phyloP scores from a whole-genome alignment of 1,140 invertebrate species.

The Heliconius hermathena region DNA sequence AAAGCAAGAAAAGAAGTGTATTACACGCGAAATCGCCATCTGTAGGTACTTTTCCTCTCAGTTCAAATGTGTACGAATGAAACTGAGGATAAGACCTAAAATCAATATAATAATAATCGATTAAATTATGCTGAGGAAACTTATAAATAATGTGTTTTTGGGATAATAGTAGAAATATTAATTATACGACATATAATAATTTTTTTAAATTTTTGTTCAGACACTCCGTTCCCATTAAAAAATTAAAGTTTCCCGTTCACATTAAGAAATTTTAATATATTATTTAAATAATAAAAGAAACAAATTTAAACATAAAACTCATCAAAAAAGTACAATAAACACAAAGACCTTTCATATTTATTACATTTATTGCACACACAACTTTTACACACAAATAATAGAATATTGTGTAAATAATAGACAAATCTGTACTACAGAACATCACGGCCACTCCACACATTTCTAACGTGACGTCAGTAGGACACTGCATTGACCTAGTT shows the following conservation, averaged over 20 bases:
- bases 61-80: background rate
- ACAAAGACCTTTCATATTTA: background rate
- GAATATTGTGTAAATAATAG: slow-evolving; percentile 6
- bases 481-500: slow-evolving; percentile 71
- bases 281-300: too few relatives aligned
- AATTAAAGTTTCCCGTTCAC: too few relatives aligned
- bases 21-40: background rate
- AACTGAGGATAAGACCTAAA: slow-evolving; percentile 4
- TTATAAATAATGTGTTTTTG: too few relatives aligned
- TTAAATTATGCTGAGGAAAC: too few relatives aligned
- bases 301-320: too few relatives aligned
- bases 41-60: background rate
- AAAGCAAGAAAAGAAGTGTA: background rate
- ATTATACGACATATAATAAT: too few relatives aligned
- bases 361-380: background rate
- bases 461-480: slow-evolving; percentile 41
- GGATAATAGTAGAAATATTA: too few relatives aligned
- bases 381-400: background rate
- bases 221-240: too few relatives aligned
- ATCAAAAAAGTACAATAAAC: background rate
- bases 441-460: slow-evolving; percentile 35
- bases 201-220: too few relatives aligned
- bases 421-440: background rate
- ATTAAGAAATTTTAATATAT: too few relatives aligned
- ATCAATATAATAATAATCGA: background rate